Conservation (phyloP, 2,113 vertebrate species). For the Pogonocichla stellata region DNA sequence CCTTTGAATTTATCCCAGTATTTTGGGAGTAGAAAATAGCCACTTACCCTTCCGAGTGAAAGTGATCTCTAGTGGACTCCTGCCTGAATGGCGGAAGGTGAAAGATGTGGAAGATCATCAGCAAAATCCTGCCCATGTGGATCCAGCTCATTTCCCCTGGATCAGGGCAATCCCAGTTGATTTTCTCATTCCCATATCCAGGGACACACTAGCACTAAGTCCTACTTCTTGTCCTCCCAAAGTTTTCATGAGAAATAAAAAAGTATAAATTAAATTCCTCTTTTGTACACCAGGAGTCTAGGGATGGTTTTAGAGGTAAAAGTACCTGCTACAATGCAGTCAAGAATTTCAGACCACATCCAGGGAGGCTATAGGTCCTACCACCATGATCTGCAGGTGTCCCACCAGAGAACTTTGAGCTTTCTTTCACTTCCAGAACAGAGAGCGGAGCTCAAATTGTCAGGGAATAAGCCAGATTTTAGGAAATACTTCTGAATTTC, state of each 20-base stretch:
- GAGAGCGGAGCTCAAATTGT: background rate
- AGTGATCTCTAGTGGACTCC: background rate
- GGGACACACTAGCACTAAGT: background rate
- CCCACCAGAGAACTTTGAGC: background rate
- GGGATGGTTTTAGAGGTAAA: background rate
- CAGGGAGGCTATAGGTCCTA: background rate
- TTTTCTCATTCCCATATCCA: background rate
- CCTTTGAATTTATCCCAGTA: background rate
- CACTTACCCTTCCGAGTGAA: background rate
- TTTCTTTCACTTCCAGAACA: background rate
- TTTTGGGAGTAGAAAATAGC: background rate
- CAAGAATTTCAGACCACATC: background rate
- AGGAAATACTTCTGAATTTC: background rate
- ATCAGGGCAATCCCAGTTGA: accelerated
- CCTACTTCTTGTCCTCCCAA: background rate
- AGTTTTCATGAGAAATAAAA: background rate
- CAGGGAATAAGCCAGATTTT: background rate
- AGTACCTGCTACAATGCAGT: background rate
- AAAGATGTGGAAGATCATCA: background rate
- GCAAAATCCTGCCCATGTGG: accelerated
- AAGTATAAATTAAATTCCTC: background rate
- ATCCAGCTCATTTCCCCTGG: background rate
- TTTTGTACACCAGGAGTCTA: background rate
- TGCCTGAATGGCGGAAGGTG: background rate
- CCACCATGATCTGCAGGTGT: background rate